Evolutionary conservation across 2,888 invertebrate genomes (phyloP).

Genomic region (Drosophila algonquin): DNA sequence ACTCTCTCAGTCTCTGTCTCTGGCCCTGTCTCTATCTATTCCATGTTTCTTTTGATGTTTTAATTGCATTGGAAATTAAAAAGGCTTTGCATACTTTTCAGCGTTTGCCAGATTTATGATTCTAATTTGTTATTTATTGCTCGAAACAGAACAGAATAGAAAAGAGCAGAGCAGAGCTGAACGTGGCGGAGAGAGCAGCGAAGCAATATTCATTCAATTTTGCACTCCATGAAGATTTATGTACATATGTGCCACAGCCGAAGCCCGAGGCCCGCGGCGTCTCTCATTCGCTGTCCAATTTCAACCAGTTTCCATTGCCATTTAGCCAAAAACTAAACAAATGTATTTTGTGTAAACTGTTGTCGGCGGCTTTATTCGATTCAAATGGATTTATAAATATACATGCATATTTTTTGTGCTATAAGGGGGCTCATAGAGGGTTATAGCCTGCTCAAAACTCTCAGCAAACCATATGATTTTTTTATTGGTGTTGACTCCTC

Average conservation of each 20-base stretch:
- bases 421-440: no score
- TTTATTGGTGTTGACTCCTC: background rate
- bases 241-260: slow-evolving; percentile 24
- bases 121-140: slow-evolving; percentile 74
- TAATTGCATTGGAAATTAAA: slow-evolving; percentile 74
- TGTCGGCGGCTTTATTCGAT: slow-evolving; percentile 53
- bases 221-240: slow-evolving; percentile 63
- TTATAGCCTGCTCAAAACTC: background rate
- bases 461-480: background rate
- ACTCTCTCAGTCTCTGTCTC: background rate
- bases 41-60: slow-evolving; percentile 39
- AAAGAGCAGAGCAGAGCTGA: background rate
- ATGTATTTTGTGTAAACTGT: slow-evolving; percentile 68
- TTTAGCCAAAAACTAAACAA: slow-evolving; percentile 51
- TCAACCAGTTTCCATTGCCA: slow-evolving; percentile 33
- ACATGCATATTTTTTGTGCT: slow-evolving; percentile 28
- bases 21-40: background rate
- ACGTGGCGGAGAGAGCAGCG: background rate
- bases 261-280: slow-evolving; percentile 15
- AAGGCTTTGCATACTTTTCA: slow-evolving; percentile 57
- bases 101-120: slow-evolving; percentile 66
- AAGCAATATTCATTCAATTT: slow-evolving; percentile 66
- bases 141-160: background rate
- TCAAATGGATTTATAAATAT: slow-evolving; percentile 68
- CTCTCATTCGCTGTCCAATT: slow-evolving; percentile 14